Evolutionary conservation across 1,140 invertebrate genomes (phyloP), one percentile per base, ranked within the genome.

Genomic region (Polypedilum pembai): DNA sequence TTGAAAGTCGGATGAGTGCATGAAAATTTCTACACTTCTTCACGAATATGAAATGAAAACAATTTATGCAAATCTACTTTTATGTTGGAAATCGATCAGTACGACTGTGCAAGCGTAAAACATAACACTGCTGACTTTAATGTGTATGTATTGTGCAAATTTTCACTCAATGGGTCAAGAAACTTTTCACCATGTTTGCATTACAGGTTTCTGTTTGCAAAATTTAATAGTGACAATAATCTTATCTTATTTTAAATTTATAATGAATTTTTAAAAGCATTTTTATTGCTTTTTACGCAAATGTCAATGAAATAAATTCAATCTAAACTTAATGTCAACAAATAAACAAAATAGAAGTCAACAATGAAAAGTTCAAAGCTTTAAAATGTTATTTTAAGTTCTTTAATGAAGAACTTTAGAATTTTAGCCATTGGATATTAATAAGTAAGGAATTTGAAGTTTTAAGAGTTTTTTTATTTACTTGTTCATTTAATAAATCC

Each of bases 81-180:
- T 21, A 20, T 21, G 17, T 69, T 69, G 15, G 18, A 20, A 69
- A 69, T 69, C 65, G 65, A 69, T 69, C 65, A 69, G 18, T 2
- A 45, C 41, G 8, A n/a, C 45, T n/a, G 45, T 56, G 45, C 15
- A 20, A 18, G 7, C 17, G 17, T 20, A 12, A 56, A 56, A 56
- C 45, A 56, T 17, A 56, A 69, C 65, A 69, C 45, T 12, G 4
- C 45, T 56, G 45, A 56, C 45, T n/a, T 56, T 33, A 33, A 33
- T 56, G 4, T 56, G 45, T 10, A 4, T 56, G 45, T 56, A 56
- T 56, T 56, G 24, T 33, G 24, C 20, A 21, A 69, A 69, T 21
- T 33, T 33, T 69, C 17, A 18, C 65, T 69, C 65, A 20, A 20
- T 69, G 65, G 65, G 65, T 69, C 65, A 69, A 69, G 18, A 69